Conservation (phyloP, 2,113 vertebrate genomes). For the Corythaixoides concolor region DNA sequence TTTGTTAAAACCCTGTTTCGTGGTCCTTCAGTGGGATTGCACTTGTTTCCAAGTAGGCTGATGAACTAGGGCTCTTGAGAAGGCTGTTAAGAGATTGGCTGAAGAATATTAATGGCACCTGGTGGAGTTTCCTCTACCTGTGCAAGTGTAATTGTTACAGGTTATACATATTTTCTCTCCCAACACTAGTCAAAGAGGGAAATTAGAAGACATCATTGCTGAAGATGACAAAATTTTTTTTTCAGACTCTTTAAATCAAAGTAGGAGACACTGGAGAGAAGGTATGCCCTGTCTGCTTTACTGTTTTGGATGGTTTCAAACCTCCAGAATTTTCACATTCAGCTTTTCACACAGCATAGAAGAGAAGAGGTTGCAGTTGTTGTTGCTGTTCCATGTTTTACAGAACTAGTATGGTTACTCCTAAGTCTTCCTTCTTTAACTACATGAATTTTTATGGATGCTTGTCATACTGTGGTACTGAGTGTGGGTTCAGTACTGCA, state of each 20-base stretch:
- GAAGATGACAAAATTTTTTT: background rate
- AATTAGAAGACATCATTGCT: background rate
- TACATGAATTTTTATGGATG: accelerated
- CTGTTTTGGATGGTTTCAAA: background rate
- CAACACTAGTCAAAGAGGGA: background rate
- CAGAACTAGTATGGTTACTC: background rate
- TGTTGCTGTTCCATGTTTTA: background rate
- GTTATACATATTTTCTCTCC: background rate
- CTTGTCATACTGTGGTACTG: background rate
- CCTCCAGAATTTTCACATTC: background rate
- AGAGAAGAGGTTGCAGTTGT: background rate
- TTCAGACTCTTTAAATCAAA: background rate
- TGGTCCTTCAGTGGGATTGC: background rate
- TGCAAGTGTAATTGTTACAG: background rate
- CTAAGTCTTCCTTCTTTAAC: background rate
- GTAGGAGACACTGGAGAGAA: background rate
- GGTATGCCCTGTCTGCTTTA: background rate
- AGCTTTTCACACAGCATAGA: background rate
- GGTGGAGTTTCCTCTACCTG: background rate
- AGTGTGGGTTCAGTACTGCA: background rate
- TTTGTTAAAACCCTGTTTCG: background rate
- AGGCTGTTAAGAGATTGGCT: background rate
- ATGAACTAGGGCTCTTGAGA: background rate
- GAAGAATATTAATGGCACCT: background rate
- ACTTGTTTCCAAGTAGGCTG: background rate